Percentiles rank a stretch among this genome's conserved stretches.
phyloP scores from a whole-genome alignment of 2,113 vertebrate species.

The Cichladusa arquata region DNA sequence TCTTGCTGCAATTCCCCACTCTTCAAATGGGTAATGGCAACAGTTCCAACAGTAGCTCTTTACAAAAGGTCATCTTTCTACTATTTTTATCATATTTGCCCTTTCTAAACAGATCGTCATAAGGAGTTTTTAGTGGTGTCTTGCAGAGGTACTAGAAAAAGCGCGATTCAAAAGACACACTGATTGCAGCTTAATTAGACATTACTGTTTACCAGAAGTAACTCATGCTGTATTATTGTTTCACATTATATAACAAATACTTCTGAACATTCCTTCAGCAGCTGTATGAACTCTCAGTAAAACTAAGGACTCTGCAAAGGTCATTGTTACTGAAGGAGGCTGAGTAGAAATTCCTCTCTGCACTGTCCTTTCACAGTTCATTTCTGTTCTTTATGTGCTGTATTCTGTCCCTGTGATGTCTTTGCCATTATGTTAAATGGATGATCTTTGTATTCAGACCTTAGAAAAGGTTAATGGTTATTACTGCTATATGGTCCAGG shows the following conservation, averaged over 20 bases:
- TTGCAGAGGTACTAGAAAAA: background rate
- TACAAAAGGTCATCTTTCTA: slow-evolving; percentile 21
- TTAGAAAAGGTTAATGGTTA: slow-evolving; percentile 48
- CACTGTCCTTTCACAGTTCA: background rate
- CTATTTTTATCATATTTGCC: background rate
- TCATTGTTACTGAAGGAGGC: background rate
- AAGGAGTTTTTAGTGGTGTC: background rate
- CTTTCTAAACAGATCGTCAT: slow-evolving; percentile 5
- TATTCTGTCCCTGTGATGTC: background rate
- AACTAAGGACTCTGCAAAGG: background rate
- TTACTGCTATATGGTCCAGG: background rate
- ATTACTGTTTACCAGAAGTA: background rate
- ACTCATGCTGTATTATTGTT: background rate
- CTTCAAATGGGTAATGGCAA: background rate
- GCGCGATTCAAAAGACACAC: background rate
- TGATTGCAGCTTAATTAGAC: background rate
- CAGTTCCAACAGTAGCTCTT: background rate
- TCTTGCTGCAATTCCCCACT: background rate
- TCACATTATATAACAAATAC: background rate
- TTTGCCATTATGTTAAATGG: background rate
- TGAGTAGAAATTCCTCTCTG: background rate
- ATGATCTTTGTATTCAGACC: background rate
- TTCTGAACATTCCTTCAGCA: background rate
- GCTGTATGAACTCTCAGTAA: background rate
- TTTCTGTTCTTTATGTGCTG: slow-evolving; percentile 29